phyloP scores from a whole-genome alignment of 1,140 invertebrate genomes.

The Drosophila ficusphila region DNA sequence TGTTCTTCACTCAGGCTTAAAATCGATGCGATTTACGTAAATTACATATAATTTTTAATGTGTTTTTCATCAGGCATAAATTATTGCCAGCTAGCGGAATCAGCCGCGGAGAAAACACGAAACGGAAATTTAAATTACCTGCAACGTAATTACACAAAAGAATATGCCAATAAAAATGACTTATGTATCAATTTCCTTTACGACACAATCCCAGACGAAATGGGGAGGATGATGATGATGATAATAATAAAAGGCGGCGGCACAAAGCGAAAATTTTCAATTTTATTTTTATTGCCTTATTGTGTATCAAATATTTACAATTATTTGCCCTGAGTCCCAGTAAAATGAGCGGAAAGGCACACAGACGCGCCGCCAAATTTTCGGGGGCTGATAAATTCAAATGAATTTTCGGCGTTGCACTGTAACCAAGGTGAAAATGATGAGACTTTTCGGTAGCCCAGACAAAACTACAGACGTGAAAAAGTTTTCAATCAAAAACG shows the following conservation, averaged over 20 bases:
- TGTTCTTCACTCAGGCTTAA: conserved; percentile 12
- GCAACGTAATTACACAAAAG: conserved; percentile 80
- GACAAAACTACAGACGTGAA: conserved; percentile 38
- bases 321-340: conserved; percentile 72
- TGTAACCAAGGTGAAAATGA: conserved; percentile 83
- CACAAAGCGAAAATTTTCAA: conserved; percentile 78
- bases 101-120: background rate
- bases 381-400: conserved; percentile 73
- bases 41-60: conserved; percentile 51
- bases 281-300: conserved; percentile 83
- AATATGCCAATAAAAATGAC: conserved; percentile 83
- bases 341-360: conserved; percentile 62
- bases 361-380: conserved; percentile 3
- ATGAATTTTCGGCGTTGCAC: conserved; percentile 53
- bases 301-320: conserved; percentile 84
- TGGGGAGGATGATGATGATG: conserved; percentile 18
- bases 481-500: conserved; percentile 74
- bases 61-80: conserved; percentile 45
- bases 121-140: conserved; percentile 78
- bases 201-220: conserved; percentile 38
- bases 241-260: conserved; percentile 74
- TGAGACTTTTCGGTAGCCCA: conserved; percentile 14
- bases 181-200: conserved; percentile 83
- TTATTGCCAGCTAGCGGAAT: background rate
- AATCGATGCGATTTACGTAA: conserved; percentile 48